phyloP scores from a whole-genome alignment of 1,140 invertebrate genomes.

The Heliothis subflexa region DNA sequence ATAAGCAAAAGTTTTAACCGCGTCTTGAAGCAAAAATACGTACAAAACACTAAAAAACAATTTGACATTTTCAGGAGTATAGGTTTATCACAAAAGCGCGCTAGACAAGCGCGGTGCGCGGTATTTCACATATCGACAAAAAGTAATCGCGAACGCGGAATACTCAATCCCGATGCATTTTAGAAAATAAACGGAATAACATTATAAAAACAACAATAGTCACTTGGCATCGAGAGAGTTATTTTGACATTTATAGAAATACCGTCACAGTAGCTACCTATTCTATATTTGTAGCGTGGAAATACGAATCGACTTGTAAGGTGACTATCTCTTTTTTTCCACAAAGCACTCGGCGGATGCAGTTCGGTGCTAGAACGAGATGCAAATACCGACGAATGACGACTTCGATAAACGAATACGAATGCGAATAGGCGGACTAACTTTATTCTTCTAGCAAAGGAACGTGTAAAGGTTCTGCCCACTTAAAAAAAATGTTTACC shows the following conservation, averaged over 20 bases:
- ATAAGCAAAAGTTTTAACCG: conserved; percentile 45
- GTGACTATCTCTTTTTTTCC: not conserved
- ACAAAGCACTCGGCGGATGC: too few species aligned
- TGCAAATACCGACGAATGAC: not conserved
- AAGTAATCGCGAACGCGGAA: conserved; percentile 56
- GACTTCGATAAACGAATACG: not conserved
- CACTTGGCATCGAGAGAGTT: conserved; percentile 82
- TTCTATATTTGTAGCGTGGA: conserved; percentile 4
- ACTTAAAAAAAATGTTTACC: too few species aligned
- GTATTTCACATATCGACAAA: conserved; percentile 5
- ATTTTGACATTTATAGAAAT: conserved; percentile 76
- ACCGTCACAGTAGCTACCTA: conserved; percentile 38
- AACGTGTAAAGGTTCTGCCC: not conserved
- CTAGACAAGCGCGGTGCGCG: not conserved
- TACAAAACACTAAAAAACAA: conserved; percentile 78
- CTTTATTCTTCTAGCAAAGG: conserved; percentile 11
- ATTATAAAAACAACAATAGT: conserved; percentile 74
- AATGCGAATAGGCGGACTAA: conserved; percentile 4
- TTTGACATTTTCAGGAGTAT: conserved; percentile 71
- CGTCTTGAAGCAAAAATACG: conserved; percentile 64
- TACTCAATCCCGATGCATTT: conserved; percentile 74
- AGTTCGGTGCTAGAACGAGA: not conserved
- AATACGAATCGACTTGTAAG: not conserved
- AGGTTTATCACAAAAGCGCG: conserved; percentile 24
- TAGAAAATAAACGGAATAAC: conserved; percentile 59